These are phyloP conservation scores for Eolophus roseicapilla DNA, from an alignment of 2,113 vertebrate genomes.

Conservation along the genomic window DNA sequence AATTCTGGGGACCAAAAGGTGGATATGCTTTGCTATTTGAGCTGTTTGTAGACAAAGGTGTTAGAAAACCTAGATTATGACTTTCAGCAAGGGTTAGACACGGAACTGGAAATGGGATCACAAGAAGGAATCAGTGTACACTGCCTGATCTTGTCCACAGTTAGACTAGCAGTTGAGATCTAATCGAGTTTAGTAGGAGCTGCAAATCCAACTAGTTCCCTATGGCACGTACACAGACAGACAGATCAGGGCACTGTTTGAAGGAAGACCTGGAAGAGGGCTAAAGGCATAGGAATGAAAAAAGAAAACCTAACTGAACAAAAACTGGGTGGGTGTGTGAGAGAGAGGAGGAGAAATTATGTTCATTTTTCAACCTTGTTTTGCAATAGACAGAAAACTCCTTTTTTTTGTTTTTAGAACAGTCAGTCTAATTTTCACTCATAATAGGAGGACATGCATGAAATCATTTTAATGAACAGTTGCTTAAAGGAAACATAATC, in stretches of 20 bases:
- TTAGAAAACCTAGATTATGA: not conserved
- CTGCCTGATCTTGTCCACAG: not conserved
- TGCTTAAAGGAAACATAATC: not conserved
- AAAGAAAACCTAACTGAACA: not conserved
- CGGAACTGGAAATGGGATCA: not conserved
- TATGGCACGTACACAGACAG: not conserved
- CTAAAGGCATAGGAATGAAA: not conserved
- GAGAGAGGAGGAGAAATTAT: not conserved
- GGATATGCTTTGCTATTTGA: not conserved
- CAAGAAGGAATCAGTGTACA: not conserved
- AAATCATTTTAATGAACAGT: slow-evolving; percentile 17
- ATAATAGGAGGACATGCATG: not conserved
- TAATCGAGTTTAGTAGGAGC: not conserved
- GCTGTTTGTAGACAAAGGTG: not conserved
- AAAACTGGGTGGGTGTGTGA: not conserved
- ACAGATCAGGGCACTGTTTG: not conserved
- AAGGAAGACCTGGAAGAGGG: not conserved
- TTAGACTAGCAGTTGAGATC: not conserved
- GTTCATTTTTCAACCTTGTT: not conserved
- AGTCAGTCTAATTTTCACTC: not conserved
- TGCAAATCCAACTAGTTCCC: not conserved
- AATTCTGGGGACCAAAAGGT: not conserved
- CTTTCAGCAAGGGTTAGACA: not conserved
- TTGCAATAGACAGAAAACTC: not conserved
- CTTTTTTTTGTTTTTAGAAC: not conserved